Evolutionary conservation across 35 echinoderm and acorn worm species (phyloP).

Genomic region (Ophiothrix spiculata): DNA sequence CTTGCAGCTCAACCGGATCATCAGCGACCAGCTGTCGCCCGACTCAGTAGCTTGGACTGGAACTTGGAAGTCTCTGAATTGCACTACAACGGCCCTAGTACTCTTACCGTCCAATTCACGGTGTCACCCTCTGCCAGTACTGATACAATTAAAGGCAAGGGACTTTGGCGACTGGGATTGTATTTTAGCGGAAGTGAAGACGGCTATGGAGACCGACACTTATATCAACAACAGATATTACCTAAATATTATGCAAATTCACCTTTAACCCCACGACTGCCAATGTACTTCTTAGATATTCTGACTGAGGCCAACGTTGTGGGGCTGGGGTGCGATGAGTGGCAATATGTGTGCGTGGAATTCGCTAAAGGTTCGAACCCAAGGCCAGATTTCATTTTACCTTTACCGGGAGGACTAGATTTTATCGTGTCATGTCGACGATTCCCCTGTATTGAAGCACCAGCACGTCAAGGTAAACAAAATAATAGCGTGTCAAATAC

Average conservation of each 20-base stretch:
- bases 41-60: background rate
- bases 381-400: slow-evolving; percentile 24
- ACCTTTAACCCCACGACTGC: slow-evolving; percentile 29
- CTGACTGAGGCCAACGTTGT: slow-evolving; percentile 33
- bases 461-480: too few relatives aligned
- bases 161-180: slow-evolving; percentile 57
- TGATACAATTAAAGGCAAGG: slow-evolving; percentile 23
- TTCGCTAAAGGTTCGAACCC: slow-evolving; percentile 53
- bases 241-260: slow-evolving; percentile 29
- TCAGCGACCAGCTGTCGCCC: background rate
- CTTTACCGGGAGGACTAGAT: slow-evolving; percentile 8
- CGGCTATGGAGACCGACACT: slow-evolving; percentile 25
- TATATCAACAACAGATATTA: slow-evolving; percentile 35
- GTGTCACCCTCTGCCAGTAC: background rate
- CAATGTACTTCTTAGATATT: slow-evolving; percentile 44
- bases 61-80: background rate
- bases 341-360: slow-evolving; percentile 65
- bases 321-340: slow-evolving; percentile 56
- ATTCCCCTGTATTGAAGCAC: background rate
- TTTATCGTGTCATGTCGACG: slow-evolving; percentile 13
- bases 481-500: too few relatives aligned
- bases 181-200: slow-evolving; percentile 35
- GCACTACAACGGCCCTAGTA: background rate
- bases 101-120: background rate
- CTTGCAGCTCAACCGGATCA: too few relatives aligned